These are phyloP conservation scores for Sprattus sprattus DNA, from an alignment of 2,113 vertebrate species.

Conservation along the genomic window DNA sequence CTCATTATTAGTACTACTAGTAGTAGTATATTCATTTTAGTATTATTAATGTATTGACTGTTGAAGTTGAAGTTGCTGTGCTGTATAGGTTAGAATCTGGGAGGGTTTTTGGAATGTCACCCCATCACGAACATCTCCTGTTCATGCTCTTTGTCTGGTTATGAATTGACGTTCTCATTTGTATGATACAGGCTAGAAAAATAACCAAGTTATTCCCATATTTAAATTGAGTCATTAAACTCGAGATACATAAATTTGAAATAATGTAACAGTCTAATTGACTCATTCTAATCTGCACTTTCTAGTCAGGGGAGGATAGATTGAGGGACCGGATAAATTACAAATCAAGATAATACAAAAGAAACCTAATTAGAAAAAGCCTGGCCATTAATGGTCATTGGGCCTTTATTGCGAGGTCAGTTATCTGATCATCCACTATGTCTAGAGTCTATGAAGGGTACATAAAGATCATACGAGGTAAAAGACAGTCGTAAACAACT, in stretches of 20 bases:
- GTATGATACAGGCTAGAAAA: neutral
- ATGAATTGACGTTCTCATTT: neutral
- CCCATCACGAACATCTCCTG: neutral
- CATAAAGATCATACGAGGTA: neutral
- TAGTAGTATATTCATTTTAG: no score
- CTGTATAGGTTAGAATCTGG: neutral
- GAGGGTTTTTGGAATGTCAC: neutral
- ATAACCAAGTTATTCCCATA: neutral
- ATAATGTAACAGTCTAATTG: neutral
- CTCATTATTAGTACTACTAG: no score
- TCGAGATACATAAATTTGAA: neutral
- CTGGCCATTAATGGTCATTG: neutral
- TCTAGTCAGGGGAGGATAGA: neutral
- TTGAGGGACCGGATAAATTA: neutral
- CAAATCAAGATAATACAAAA: neutral
- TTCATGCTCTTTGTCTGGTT: neutral
- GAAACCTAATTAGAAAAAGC: neutral
- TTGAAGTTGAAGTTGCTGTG: no score
- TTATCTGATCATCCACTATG: neutral
- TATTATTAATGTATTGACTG: no score
- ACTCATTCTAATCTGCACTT: neutral
- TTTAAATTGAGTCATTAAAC: neutral
- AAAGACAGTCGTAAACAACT: neutral
- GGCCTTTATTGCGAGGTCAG: neutral
- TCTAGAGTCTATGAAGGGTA: no score